phyloP scores from a whole-genome alignment of 2,888 invertebrate species.

The Anarsia innoxiella region DNA sequence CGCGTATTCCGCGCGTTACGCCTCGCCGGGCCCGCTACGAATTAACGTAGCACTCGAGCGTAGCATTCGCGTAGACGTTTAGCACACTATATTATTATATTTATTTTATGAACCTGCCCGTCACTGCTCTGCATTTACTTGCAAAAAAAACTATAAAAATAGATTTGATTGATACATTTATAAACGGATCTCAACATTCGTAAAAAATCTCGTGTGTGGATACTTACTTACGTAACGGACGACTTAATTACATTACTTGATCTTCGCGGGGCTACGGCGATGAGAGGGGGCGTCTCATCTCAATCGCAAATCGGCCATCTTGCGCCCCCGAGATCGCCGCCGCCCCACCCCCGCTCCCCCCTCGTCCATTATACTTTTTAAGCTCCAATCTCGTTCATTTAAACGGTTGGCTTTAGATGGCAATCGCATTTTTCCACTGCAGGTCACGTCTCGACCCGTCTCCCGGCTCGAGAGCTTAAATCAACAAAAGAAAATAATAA shows the following conservation, averaged over 20 bases:
- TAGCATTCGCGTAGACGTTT: constrained; percentile 7
- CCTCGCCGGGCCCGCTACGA: constrained; percentile 12
- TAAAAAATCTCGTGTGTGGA: constrained; percentile 26
- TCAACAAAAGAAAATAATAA: constrained; percentile 82
- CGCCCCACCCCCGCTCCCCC: constrained; percentile 56
- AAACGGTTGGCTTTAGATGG: constrained; percentile 82
- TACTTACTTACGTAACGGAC: constrained; percentile 41
- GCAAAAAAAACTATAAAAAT: background rate
- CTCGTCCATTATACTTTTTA: constrained; percentile 82
- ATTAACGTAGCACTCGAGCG: constrained; percentile 13
- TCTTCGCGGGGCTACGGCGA: constrained; percentile 46
- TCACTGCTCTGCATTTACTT: background rate
- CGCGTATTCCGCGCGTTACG: constrained; percentile 10
- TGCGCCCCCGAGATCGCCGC: constrained; percentile 68
- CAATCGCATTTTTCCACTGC: constrained; percentile 83
- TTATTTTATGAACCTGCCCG: background rate
- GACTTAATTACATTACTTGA: constrained; percentile 72
- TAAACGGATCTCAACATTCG: too few species aligned
- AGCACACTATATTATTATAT: background rate
- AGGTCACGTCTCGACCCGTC: constrained; percentile 79
- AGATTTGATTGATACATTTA: background rate
- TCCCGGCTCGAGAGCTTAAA: constrained; percentile 77
- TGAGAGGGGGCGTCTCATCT: constrained; percentile 61
- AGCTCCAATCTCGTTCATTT: constrained; percentile 83
- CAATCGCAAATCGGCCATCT: constrained; percentile 76